Conservation (phyloP, 2,888 invertebrate species). For the Scaeva pyrastri region DNA sequence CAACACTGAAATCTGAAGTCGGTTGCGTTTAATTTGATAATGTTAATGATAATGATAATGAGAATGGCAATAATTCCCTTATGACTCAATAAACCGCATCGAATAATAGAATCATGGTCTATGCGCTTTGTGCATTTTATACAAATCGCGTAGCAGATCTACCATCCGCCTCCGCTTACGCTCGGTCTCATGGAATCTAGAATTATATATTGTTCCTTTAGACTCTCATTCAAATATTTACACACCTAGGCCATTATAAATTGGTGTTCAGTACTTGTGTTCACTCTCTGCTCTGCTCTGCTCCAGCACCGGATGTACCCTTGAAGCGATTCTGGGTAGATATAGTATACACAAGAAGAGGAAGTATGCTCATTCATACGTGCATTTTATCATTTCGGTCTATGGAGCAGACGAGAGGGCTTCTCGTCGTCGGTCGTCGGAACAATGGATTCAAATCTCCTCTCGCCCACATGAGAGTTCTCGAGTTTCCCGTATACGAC, state of each 20-base stretch:
- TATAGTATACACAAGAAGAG: conserved; percentile 40
- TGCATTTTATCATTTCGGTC: conserved; percentile 56
- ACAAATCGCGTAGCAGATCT: background rate
- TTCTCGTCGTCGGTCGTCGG: background rate
- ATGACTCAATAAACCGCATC: conserved; percentile 11
- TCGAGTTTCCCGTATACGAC: conserved; percentile 1
- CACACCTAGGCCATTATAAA: background rate
- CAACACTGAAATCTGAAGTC: background rate
- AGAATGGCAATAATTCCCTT: conserved; percentile 24
- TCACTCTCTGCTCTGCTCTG: background rate
- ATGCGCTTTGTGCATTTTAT: conserved; percentile 10
- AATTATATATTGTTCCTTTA: too few relatives aligned
- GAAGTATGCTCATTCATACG: conserved; percentile 74
- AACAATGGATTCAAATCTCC: conserved; percentile 50
- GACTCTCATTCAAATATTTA: conserved; percentile 27
- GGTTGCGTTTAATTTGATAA: background rate
- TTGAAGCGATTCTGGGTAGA: conserved; percentile 47
- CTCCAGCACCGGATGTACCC: conserved; percentile 65
- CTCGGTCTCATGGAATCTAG: background rate
- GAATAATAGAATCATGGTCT: background rate
- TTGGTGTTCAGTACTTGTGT: too few relatives aligned
- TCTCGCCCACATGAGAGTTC: conserved; percentile 32
- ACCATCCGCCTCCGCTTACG: background rate
- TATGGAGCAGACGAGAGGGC: conserved; percentile 5
- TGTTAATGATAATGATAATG: too few relatives aligned